Evolutionary conservation across 2,888 invertebrate genomes (phyloP), one percentile per base, ranked within the genome.

Genomic region (Eristalis pertinax): DNA sequence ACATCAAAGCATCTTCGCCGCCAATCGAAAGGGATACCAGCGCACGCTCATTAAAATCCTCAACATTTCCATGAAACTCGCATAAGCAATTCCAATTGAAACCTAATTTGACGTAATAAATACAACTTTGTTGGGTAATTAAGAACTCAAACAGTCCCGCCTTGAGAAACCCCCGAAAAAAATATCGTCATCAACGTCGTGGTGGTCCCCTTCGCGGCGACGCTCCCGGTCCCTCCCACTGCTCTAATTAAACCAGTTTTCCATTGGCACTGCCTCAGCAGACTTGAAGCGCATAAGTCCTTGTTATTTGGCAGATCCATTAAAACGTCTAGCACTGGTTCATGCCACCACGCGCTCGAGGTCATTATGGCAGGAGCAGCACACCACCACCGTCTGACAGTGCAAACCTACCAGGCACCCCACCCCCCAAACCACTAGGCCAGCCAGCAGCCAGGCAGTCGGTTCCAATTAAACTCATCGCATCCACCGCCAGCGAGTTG

Each of bases 71-170:
- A 60, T 32, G 50, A 38, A 70, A 72, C 64, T 65, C 26, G 43
- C 60, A 50, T 60, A 80, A 80, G 60, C 62, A 68, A 73, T 74
- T 41, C 41, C 68, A 35, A 68, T 68, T 74, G 62, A 24, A 68
- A 68, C 43, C 67, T 73, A 80, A 74, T 80, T 80, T 63, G 62
- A 35, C 68, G 68, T 68, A 68, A 73, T 74, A 74, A 81, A 75
- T 81, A 75, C 81, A 74, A 81, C 75, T 75, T 81, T 81, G 29
- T 50, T 41, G 69, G 58, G 81, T 64, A 75, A 81, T 81, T 81
- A 75, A 75, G 70, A 69, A 69, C 81, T 69, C 64, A 29, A 72
- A 78, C 41, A 81, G 63, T 38, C 38, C 29, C 22, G 64, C 35
- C 74, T 64, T 58, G 38, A 69, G 62, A 64, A 22, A 11, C 29